Evolutionary conservation across 2,797 vertebrate genomes (phyloP), one percentile per base, ranked within the genome.

Genomic region (Enteromius paludinosus): DNA sequence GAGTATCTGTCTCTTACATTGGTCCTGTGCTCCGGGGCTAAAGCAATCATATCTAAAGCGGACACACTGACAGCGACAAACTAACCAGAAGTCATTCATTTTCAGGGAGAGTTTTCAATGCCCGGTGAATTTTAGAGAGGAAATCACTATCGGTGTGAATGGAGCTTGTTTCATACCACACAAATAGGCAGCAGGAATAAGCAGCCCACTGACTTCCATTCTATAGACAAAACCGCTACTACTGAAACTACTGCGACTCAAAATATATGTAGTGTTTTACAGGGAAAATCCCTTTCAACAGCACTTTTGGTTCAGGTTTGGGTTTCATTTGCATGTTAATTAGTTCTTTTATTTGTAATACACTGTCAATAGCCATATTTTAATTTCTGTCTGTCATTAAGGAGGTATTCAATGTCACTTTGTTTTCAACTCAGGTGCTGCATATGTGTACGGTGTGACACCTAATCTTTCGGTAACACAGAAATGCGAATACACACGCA

Each of bases 401-500:
- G 33, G 7, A 74, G 56, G 56, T 74, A 74, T 59, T 74, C 20
- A 25, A 25, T 59, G 52, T 9, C 30, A n/a, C 25, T 4, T 54
- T 54, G 20, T 73, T 52, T 52, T 52, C 25, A 0, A 3, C 47
- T 52, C 28, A 2, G 0, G 1, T 33, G 28, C 28, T 6, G 3
- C 11, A 8, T 35, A 23, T 73, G 49, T 54, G 47, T 15, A 3
- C 6, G 5, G 6, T 23, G 12, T 56, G 71, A 38, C 52, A 38
- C n/a, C 23, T 59, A 52, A 54, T 28, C 64, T 30, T 82, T 59
- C 82, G 73, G 61, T 62, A 75, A 56, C 78, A 85, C 80, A 82
- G 86, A 79, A 80, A 70, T 87, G 76, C 87, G 91, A 91, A 89
- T 90, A 92, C 91, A 92, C 88, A 89, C 7, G 89, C 91, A 91